Conservation (phyloP, 2,888 invertebrate genomes). For the Phania funesta region DNA sequence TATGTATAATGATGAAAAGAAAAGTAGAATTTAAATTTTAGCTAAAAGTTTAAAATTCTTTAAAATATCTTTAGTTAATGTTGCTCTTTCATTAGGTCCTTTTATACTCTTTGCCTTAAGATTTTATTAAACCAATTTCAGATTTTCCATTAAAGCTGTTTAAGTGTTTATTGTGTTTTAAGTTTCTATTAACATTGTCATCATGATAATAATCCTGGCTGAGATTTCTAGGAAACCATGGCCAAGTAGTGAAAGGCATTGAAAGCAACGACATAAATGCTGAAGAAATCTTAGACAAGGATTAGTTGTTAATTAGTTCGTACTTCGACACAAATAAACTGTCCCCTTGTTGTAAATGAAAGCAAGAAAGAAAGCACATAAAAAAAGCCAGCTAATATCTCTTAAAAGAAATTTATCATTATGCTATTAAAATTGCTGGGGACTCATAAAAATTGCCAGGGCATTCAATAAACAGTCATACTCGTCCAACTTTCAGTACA, state of each 20-base stretch:
- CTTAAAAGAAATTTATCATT: constrained; percentile 33
- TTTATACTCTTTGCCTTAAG: background rate
- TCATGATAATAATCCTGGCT: constrained; percentile 7
- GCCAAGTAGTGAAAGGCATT: background rate
- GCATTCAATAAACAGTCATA: constrained; percentile 2
- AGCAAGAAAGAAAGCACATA: background rate
- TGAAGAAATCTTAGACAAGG: constrained; percentile 36
- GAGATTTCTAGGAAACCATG: background rate
- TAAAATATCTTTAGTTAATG: background rate
- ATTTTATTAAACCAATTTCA: constrained; percentile 10
- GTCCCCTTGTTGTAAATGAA: constrained; percentile 25
- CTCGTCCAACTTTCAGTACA: background rate
- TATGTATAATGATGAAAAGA: background rate
- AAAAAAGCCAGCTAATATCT: background rate
- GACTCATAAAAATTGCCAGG: constrained; percentile 19
- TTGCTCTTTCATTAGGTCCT: background rate
- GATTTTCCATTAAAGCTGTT: constrained; percentile 22
- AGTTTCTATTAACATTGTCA: constrained; percentile 26
- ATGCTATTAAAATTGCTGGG: constrained; percentile 1
- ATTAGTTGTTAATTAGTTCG: constrained; percentile 66
- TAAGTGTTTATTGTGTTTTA: constrained; percentile 45
- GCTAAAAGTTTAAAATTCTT: background rate
- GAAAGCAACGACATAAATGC: constrained; percentile 24
- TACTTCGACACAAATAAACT: constrained; percentile 49
- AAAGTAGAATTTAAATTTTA: background rate